Conservation (phyloP, 2,113 vertebrate genomes). For the Psilopogon haemacephalus region DNA sequence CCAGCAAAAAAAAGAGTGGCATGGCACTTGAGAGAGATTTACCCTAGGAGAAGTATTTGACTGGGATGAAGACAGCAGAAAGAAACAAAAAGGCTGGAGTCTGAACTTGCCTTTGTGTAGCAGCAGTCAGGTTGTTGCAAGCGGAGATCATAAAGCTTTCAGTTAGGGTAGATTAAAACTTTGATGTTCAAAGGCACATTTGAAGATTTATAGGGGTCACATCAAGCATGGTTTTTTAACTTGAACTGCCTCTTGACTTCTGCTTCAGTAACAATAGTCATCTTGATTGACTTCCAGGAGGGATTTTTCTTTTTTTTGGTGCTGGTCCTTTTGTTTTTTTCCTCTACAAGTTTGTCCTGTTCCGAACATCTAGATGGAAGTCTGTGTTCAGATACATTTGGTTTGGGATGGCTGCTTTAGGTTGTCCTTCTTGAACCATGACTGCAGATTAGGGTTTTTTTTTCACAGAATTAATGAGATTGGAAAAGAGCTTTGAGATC, state of each 20-base stretch:
- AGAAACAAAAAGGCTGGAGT: neutral
- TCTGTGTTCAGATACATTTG: neutral
- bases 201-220: neutral
- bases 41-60: neutral
- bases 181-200: neutral
- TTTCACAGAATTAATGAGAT: too few relatives aligned
- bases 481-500: too few relatives aligned
- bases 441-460: neutral
- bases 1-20: neutral
- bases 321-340: neutral
- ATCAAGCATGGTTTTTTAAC: neutral
- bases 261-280: neutral
- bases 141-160: neutral
- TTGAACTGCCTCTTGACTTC: neutral
- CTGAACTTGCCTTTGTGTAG: neutral
- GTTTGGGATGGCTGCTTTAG: neutral
- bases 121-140: neutral
- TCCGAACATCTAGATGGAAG: neutral
- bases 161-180: neutral
- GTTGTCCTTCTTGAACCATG: neutral
- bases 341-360: neutral
- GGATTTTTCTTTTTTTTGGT: neutral
- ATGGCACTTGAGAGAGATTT: neutral
- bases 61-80: neutral
- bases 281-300: rapidly evolving